A percentile compares a stretch with the other conserved stretches of the same genome.
phyloP scores from a whole-genome alignment of 2,113 vertebrate species.

The Hiodon alosoides region DNA sequence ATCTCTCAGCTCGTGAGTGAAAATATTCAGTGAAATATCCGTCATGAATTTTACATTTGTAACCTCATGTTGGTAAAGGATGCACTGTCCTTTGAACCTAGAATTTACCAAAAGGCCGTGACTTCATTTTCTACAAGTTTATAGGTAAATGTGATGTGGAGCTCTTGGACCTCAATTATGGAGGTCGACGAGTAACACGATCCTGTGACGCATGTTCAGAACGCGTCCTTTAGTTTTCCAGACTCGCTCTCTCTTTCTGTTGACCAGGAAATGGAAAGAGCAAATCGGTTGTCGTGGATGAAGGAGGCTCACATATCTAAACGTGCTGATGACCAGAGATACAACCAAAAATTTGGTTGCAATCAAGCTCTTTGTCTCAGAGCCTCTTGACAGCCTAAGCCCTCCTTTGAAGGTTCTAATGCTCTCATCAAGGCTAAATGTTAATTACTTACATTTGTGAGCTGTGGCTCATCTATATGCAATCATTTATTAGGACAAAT shows the following conservation, averaged over 20 bases:
- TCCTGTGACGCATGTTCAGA: slow-evolving; percentile 47
- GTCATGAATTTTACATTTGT: too few species aligned
- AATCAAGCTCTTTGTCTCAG: slow-evolving; percentile 36
- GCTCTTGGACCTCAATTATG: slow-evolving; percentile 62
- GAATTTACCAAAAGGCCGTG: slow-evolving; percentile 26
- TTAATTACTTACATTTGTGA: slow-evolving; percentile 43
- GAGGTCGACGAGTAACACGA: slow-evolving; percentile 56
- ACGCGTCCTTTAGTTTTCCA: slow-evolving; percentile 59
- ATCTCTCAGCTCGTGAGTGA: too few species aligned
- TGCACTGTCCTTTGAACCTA: not conserved
- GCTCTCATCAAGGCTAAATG: slow-evolving; percentile 39
- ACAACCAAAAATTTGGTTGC: slow-evolving; percentile 29
- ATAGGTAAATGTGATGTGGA: slow-evolving; percentile 44
- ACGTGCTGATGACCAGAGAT: slow-evolving; percentile 28
- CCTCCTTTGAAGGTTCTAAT: slow-evolving; percentile 38
- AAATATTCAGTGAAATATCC: too few species aligned
- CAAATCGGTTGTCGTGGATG: slow-evolving; percentile 12
- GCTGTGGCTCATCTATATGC: slow-evolving; percentile 22
- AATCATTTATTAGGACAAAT: slow-evolving; percentile 44
- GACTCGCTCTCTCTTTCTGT: slow-evolving; percentile 36
- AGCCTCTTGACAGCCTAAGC: slow-evolving; percentile 21
- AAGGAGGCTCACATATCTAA: slow-evolving; percentile 18
- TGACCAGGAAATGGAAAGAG: slow-evolving; percentile 13
- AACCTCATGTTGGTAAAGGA: too few species aligned
- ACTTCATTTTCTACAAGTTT: slow-evolving; percentile 51